Evolutionary conservation across 2,888 invertebrate species (phyloP).

Genomic region (Apodemia duryi): DNA sequence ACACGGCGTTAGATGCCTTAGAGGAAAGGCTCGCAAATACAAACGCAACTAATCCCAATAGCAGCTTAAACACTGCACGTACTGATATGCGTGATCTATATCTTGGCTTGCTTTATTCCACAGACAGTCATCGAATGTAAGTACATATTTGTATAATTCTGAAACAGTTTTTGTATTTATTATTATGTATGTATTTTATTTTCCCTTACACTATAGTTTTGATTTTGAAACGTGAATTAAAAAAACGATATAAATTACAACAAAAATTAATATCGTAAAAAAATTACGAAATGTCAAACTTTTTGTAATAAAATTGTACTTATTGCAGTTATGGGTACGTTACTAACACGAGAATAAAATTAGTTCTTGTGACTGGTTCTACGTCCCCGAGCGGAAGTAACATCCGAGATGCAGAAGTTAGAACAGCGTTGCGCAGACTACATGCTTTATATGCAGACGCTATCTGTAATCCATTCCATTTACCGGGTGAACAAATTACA

Average conservation of each 20-base stretch:
- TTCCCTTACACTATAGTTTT: too few species aligned
- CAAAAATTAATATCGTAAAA: too few species aligned
- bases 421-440: constrained; percentile 90
- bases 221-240: too few species aligned
- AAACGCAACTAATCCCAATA: constrained; percentile 60
- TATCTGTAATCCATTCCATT: constrained; percentile 97
- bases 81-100: constrained; percentile 93
- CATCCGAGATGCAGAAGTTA: constrained; percentile 95
- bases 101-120: constrained; percentile 93
- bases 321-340: constrained; percentile 92
- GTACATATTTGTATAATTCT: constrained; percentile 22
- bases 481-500: constrained; percentile 92
- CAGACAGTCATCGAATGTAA: constrained; percentile 98
- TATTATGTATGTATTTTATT: too few species aligned
- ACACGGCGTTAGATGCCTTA: constrained; percentile 93
- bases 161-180: neutral
- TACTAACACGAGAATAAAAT: constrained; percentile 97
- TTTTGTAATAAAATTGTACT: neutral
- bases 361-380: constrained; percentile 95
- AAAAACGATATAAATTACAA: too few species aligned
- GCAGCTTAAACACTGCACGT: constrained; percentile 77
- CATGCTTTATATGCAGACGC: constrained; percentile 96
- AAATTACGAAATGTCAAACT: too few species aligned
- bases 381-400: constrained; percentile 93
- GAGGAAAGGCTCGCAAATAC: constrained; percentile 86